Percentiles rank a stretch among this genome's conserved stretches.
These are phyloP conservation scores for Acyrthosiphon pisum DNA, from an alignment of 1,140 invertebrate species.

Conservation along the genomic window DNA sequence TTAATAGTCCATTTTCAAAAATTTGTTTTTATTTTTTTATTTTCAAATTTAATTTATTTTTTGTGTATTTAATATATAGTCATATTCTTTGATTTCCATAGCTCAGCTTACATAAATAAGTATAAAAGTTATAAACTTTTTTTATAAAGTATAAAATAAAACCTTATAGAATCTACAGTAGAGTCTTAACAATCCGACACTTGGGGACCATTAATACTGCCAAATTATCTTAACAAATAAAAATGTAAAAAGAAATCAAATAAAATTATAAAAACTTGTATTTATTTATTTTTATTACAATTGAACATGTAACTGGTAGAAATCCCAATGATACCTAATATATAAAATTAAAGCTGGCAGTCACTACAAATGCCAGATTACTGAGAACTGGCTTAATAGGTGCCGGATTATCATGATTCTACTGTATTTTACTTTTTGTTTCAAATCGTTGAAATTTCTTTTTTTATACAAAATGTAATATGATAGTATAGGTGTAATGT, in stretches of 20 bases:
- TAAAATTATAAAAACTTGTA: too few species aligned
- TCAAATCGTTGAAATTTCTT: neutral
- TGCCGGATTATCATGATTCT: neutral
- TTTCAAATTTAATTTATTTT: neutral
- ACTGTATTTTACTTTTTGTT: neutral
- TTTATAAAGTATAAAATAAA: neutral
- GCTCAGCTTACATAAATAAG: neutral
- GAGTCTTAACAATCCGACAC: neutral
- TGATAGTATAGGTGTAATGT: neutral
- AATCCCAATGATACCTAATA: neutral
- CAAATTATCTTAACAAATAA: neutral
- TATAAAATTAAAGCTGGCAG: neutral
- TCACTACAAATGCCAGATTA: neutral
- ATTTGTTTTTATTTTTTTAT: constrained; percentile 15
- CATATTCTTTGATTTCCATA: neutral
- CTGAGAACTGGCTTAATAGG: neutral
- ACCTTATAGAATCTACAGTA: neutral
- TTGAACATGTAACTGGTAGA: neutral
- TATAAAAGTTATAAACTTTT: neutral
- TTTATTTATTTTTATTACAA: neutral
- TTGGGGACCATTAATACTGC: neutral
- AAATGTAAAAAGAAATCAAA: neutral
- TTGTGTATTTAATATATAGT: neutral
- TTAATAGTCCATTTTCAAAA: neutral
- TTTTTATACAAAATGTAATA: neutral